Evolutionary conservation across 2,797 vertebrate genomes (phyloP).

Genomic region (Anguilla pacifica): DNA sequence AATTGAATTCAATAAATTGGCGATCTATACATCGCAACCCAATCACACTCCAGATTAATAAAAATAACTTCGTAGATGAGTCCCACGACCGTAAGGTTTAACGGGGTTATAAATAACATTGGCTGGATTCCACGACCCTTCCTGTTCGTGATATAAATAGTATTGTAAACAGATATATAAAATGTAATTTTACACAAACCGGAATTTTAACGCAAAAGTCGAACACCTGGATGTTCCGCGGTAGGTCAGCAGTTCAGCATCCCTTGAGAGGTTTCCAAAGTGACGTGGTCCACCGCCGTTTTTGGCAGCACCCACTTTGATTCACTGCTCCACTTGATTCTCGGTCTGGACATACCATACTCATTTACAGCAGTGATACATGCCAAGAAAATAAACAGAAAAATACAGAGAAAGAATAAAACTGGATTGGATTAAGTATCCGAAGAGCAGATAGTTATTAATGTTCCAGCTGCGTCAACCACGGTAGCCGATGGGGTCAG

Average conservation of each 20-base stretch:
- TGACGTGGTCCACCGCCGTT: neutral
- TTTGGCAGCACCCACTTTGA: neutral
- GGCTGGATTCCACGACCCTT: neutral
- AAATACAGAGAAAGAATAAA: conserved; percentile 31
- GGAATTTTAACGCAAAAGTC: neutral
- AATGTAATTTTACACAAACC: neutral
- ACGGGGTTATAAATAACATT: neutral
- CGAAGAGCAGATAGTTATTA: conserved; percentile 49
- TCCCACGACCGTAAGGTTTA: neutral
- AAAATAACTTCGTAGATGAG: neutral
- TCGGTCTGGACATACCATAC: conserved; percentile 20
- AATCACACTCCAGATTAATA: neutral
- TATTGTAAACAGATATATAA: neutral
- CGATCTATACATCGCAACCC: conserved; percentile 34
- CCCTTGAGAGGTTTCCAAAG: neutral
- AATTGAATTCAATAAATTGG: conserved; percentile 34
- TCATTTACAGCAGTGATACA: conserved; percentile 7
- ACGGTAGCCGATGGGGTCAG: conserved; percentile 54
- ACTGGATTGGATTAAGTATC: conserved; percentile 43
- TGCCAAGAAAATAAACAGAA: conserved; percentile 43
- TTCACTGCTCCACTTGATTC: neutral
- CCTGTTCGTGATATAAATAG: neutral
- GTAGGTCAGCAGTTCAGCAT: neutral
- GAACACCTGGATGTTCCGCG: conserved; percentile 6
- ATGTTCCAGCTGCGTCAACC: conserved; percentile 52